Evolutionary conservation across 1,140 invertebrate species (phyloP).

Genomic region (Camponotus floridanus): DNA sequence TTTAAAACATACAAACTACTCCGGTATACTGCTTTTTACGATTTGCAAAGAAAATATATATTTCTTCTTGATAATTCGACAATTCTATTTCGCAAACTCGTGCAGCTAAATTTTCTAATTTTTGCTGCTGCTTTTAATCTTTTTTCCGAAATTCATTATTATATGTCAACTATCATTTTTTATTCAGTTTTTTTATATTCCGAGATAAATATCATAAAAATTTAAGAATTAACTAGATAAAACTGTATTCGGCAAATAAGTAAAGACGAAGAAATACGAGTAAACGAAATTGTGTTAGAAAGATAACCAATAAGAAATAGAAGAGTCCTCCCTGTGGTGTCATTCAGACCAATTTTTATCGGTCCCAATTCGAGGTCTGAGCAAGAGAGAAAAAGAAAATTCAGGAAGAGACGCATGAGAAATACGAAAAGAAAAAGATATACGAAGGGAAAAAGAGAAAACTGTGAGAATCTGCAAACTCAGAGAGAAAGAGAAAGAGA

Average conservation of each 20-base stretch:
- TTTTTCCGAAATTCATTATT: too few relatives aligned
- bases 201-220: neutral
- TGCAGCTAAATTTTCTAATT: too few relatives aligned
- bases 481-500: constrained; percentile 36
- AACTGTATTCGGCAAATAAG: neutral
- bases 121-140: too few relatives aligned
- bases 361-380: constrained; percentile 22
- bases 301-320: constrained; percentile 61
- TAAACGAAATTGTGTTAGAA: constrained; percentile 43
- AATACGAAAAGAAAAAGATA: neutral
- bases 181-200: neutral
- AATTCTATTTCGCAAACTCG: too few relatives aligned
- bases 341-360: constrained; percentile 67
- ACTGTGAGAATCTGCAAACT: constrained; percentile 26
- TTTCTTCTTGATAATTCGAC: too few relatives aligned
- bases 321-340: constrained; percentile 49
- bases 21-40: too few relatives aligned
- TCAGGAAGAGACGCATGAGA: constrained; percentile 1
- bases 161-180: too few relatives aligned
- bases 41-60: too few relatives aligned
- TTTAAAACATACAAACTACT: too few relatives aligned
- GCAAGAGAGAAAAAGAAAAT: constrained; percentile 29
- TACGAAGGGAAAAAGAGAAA: constrained; percentile 47
- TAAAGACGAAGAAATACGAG: constrained; percentile 29
- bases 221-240: constrained; percentile 10